phyloP scores from a whole-genome alignment of 2,797 vertebrate species.

The Hemibagrus guttatus region DNA sequence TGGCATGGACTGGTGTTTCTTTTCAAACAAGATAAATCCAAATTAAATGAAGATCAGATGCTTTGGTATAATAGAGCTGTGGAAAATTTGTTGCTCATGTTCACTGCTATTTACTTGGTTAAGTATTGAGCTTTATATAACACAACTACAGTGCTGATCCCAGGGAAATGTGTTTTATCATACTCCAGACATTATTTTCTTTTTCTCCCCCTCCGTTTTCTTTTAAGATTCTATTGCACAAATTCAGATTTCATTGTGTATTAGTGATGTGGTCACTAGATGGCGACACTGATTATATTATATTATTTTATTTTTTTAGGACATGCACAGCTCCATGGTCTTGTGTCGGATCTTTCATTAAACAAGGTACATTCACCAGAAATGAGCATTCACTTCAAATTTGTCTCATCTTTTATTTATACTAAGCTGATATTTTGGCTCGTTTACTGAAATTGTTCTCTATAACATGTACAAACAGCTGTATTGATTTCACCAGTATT shows the following conservation, averaged over 20 bases:
- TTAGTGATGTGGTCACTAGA: conserved; percentile 35
- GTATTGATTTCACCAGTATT: background rate
- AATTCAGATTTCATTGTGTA: conserved; percentile 1
- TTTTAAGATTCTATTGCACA: background rate
- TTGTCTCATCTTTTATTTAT: background rate
- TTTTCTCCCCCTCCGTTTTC: too few species aligned
- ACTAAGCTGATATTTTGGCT: background rate
- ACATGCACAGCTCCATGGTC: background rate
- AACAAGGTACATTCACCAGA: background rate
- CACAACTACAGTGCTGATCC: background rate
- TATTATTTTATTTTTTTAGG: too few species aligned
- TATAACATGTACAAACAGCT: background rate
- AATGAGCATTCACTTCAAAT: background rate
- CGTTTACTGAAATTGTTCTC: background rate
- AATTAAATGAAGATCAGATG: background rate
- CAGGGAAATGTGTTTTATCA: too few species aligned
- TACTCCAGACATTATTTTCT: too few species aligned
- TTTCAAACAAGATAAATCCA: background rate
- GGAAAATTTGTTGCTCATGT: too few species aligned
- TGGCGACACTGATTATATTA: conserved; percentile 12
- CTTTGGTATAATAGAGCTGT: background rate
- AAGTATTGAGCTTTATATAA: background rate
- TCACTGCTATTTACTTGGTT: background rate
- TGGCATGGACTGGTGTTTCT: background rate
- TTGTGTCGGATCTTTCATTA: background rate